Base-by-base conservation (phyloP, 1,140 invertebrate genomes). In the Drosophila gunungcola region DNA sequence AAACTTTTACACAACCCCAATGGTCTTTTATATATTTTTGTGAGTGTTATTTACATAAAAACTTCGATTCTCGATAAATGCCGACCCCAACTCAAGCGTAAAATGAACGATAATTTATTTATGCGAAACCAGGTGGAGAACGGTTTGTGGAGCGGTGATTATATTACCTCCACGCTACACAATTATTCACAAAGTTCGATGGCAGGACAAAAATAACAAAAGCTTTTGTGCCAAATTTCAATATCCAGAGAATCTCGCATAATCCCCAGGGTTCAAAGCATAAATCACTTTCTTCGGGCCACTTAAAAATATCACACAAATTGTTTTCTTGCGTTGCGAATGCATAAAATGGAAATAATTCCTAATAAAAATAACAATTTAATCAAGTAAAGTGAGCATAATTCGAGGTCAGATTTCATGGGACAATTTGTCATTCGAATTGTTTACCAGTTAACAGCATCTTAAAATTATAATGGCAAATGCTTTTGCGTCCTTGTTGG, bases 31-130 rank as follows among this genome's bases (percentile, higher is more conserved):
- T 29, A 27, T 11, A 45, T 56, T 48, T 38, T 12, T 48, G n/a
- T 64, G 55, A 38, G 12, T 52, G 51, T 51, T 77, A 80, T 80
- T 75, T 80, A 62, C 80, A 84, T 55, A 80, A 61, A 85, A 73
- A 58, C 62, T 75, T 76, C 42, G 62, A n/a, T 61, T 27, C 46
- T 49, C 54, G 57, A 77, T 73, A 76, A 79, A 76, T 76, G 48
- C 39, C 21, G 49, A 12, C 43, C 43, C 43, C 21, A 21, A 53
- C 4, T 45, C 41, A n/a, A 36, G 27, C 51, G 52, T 70, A 60
- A 65, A 72, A 64, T 74, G 39, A 58, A 58, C 60, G 42, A 64
- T 78, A 49, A 74, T 76, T 83, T 84, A 75, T 70, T 75, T 83
- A 83, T 65, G 70, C 64, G 16, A 57, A 39, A 36, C 4, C 13